Evolutionary conservation across 2,797 vertebrate species (phyloP).

Genomic region (Intellagama lesueurii): DNA sequence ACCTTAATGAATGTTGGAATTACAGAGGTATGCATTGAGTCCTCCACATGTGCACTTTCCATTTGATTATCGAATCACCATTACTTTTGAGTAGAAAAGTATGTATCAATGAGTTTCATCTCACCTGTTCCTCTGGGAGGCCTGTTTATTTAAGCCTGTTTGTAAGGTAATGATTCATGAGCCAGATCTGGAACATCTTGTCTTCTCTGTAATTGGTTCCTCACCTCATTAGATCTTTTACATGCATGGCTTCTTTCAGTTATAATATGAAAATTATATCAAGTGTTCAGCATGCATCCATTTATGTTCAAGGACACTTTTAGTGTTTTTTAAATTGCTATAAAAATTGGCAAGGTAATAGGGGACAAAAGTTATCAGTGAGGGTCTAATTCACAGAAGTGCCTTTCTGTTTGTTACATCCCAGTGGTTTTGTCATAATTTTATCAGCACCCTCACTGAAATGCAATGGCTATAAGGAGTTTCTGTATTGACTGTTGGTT

Average conservation of each 20-base stretch:
- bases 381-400: constrained; percentile 25
- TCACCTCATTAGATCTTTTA: constrained; percentile 57
- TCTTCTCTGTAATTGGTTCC: constrained; percentile 50
- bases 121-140: not conserved
- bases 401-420: not conserved
- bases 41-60: too few species aligned
- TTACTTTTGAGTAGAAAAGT: not conserved
- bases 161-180: constrained; percentile 11
- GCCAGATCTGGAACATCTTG: constrained; percentile 49
- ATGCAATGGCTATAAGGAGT: constrained; percentile 36
- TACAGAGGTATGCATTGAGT: not conserved
- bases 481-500: constrained; percentile 13
- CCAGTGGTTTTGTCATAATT: not conserved
- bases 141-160: not conserved
- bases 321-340: constrained; percentile 48
- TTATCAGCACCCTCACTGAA: not conserved
- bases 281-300: constrained; percentile 26
- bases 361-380: constrained; percentile 7
- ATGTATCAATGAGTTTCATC: not conserved
- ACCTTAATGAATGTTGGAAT: too few species aligned
- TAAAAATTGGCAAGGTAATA: constrained; percentile 21
- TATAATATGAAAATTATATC: constrained; percentile 52
- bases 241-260: constrained; percentile 43
- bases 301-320: constrained; percentile 34
- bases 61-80: not conserved